Percentiles rank a stretch among this genome's conserved stretches.
phyloP scores from a whole-genome alignment of 2,888 invertebrate species.

The Agrochola lota region DNA sequence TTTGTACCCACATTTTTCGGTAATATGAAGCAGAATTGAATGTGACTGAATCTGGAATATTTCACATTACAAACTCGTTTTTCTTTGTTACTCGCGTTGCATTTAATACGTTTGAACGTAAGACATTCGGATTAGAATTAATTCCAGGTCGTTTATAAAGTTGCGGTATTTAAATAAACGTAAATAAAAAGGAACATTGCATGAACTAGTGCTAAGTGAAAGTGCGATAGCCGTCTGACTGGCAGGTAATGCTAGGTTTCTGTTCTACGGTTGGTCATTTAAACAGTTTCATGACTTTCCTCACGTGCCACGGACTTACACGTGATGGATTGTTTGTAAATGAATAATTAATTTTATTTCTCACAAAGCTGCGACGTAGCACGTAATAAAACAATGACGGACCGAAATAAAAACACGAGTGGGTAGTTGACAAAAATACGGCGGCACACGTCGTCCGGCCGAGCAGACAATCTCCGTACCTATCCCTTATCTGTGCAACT shows the following conservation, averaged over 20 bases:
- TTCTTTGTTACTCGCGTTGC: constrained; percentile 58
- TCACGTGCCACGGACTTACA: constrained; percentile 65
- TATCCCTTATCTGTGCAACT: constrained; percentile 88
- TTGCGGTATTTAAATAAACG: constrained; percentile 65
- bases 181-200: constrained; percentile 69
- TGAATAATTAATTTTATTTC: constrained; percentile 67
- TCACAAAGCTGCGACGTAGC: constrained; percentile 60
- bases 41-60: constrained; percentile 53
- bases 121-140: constrained; percentile 62
- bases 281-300: constrained; percentile 71
- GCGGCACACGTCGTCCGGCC: constrained; percentile 75
- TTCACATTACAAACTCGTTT: constrained; percentile 49
- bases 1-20: constrained; percentile 48
- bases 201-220: constrained; percentile 71
- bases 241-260: constrained; percentile 60
- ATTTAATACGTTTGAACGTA: constrained; percentile 57
- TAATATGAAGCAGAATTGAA: constrained; percentile 50
- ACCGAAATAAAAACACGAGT: constrained; percentile 64
- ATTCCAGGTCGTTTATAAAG: constrained; percentile 56
- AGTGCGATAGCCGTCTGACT: constrained; percentile 73
- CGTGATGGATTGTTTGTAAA: constrained; percentile 70
- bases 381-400: constrained; percentile 65
- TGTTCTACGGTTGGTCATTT: constrained; percentile 59
- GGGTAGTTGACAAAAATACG: constrained; percentile 68
- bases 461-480: constrained; percentile 83